These are phyloP conservation scores for Leuciscus idus DNA, from an alignment of 2,113 vertebrate genomes.

Conservation along the genomic window DNA sequence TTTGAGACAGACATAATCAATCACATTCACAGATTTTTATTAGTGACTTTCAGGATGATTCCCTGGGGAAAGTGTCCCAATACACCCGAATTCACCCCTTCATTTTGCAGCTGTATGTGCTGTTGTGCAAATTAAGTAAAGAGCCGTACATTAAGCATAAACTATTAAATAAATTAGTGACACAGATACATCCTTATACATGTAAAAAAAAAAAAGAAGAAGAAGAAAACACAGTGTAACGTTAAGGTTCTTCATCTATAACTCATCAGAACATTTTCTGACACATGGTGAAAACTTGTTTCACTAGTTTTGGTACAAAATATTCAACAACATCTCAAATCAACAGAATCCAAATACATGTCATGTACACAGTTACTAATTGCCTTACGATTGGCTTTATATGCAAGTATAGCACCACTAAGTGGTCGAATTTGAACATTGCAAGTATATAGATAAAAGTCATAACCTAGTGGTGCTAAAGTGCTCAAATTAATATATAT, in stretches of 20 bases:
- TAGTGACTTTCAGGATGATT: not conserved
- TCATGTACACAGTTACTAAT: not conserved
- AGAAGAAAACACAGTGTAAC: not conserved
- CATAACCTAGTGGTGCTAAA: not conserved
- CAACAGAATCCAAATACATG: not conserved
- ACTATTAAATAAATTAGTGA: not conserved
- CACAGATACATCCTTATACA: not conserved
- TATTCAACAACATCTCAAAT: not conserved
- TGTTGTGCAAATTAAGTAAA: not conserved
- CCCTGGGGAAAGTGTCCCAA: too few relatives aligned
- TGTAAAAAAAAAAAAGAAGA: not conserved
- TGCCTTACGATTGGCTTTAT: not conserved
- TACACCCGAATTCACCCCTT: too few relatives aligned
- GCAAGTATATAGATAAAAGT: not conserved
- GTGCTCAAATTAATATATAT: not conserved
- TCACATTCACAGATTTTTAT: conserved; percentile 12
- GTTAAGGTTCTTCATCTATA: not conserved
- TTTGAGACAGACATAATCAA: not conserved
- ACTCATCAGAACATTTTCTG: not conserved
- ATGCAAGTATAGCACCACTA: not conserved
- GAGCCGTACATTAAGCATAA: not conserved
- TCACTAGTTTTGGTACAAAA: not conserved
- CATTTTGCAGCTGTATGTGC: not conserved
- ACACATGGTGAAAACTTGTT: not conserved
- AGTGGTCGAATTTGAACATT: conserved; percentile 16